phyloP scores from a whole-genome alignment of 2,113 vertebrate species.

The Noturus placidus region DNA sequence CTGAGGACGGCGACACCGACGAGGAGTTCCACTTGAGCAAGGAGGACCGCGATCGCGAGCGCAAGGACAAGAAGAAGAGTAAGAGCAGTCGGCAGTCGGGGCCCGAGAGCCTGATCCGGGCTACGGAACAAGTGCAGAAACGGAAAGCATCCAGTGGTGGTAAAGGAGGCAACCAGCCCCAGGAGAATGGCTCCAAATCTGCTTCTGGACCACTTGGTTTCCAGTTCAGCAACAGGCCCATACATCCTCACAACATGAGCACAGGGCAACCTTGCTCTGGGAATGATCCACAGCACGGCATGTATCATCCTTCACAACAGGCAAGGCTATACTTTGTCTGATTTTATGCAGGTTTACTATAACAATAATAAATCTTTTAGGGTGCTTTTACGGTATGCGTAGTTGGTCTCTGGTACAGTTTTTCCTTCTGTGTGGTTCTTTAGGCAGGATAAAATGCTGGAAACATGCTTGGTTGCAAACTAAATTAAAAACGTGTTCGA shows the following conservation, averaged over 20 bases:
- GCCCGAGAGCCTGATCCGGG: slow-evolving; percentile 75
- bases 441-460: neutral
- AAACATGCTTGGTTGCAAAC: neutral
- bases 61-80: slow-evolving; percentile 83
- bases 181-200: slow-evolving; percentile 56
- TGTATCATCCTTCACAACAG: slow-evolving; percentile 70
- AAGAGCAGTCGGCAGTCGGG: slow-evolving; percentile 71
- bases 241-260: slow-evolving; percentile 66
- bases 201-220: slow-evolving; percentile 57
- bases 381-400: neutral
- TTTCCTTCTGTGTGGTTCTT: neutral
- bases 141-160: slow-evolving; percentile 73
- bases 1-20: slow-evolving; percentile 95
- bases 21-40: slow-evolving; percentile 88
- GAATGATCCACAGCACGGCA: slow-evolving; percentile 48
- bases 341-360: neutral
- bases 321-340: slow-evolving; percentile 54
- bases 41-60: slow-evolving; percentile 81
- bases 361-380: neutral
- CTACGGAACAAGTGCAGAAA: slow-evolving; percentile 72
- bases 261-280: slow-evolving; percentile 61
- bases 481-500: neutral
- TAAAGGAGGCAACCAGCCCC: slow-evolving; percentile 63
- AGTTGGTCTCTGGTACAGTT: neutral
- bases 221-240: slow-evolving; percentile 65